These are phyloP conservation scores for Halictus rubicundus DNA, from an alignment of 1,140 invertebrate species.

Conservation along the genomic window DNA sequence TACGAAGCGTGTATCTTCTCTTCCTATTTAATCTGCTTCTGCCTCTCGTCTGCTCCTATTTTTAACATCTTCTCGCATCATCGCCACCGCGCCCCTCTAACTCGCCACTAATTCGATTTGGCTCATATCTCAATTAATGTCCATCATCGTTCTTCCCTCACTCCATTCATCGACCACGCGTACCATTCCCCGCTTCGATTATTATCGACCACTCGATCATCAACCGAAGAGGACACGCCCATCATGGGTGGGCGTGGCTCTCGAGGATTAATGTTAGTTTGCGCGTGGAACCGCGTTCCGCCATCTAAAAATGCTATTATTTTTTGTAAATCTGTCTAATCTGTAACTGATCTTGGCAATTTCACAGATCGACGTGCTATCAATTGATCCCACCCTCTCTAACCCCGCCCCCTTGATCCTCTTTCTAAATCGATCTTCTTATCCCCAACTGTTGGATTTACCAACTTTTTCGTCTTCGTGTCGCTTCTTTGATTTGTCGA, in stretches of 20 bases:
- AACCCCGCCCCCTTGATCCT: not conserved
- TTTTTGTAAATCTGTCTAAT: constrained; percentile 35
- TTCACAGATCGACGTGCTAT: constrained; percentile 43
- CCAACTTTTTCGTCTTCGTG: constrained; percentile 6
- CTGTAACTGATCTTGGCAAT: constrained; percentile 42
- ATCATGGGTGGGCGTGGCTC: no score
- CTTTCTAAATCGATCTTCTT: constrained; percentile 6
- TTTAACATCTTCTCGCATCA: constrained; percentile 48
- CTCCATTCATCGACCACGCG: not conserved
- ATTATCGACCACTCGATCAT: no score
- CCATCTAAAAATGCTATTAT: constrained; percentile 4
- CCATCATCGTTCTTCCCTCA: constrained; percentile 25
- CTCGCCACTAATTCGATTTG: constrained; percentile 28
- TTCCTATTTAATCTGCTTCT: constrained; percentile 46
- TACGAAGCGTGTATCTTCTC: constrained; percentile 33
- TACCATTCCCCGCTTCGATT: no score
- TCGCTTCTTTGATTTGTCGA: constrained; percentile 22
- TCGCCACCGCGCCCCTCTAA: not conserved
- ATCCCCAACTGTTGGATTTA: constrained; percentile 33
- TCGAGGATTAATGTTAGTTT: no score
- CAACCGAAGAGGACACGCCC: no score
- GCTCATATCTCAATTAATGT: constrained; percentile 15
- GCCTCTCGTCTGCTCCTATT: constrained; percentile 41
- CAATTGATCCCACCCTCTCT: not conserved
- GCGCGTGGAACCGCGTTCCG: not conserved